Evolutionary conservation across 2,113 vertebrate species (phyloP).

Genomic region (Caloenas nicobarica): DNA sequence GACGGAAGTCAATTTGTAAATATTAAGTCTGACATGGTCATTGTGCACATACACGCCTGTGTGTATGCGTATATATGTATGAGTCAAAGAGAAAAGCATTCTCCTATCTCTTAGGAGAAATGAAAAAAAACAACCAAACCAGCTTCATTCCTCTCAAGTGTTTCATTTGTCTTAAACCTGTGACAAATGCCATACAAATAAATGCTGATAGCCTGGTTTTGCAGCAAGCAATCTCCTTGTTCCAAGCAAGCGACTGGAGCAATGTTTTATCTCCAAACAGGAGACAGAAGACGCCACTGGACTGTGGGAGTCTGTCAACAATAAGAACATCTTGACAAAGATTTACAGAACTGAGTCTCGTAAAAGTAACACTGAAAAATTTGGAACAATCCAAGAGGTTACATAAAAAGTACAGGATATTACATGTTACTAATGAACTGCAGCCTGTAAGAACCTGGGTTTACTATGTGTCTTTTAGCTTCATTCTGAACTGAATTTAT

Average conservation of each 20-base stretch:
- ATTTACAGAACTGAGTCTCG: background rate
- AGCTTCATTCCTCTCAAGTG: background rate
- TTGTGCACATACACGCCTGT: fast-evolving
- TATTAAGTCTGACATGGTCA: background rate
- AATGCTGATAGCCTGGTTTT: constrained; percentile 15
- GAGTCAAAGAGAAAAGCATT: background rate
- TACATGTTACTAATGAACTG: background rate
- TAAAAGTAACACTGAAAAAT: background rate
- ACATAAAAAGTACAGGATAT: background rate
- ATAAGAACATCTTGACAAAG: background rate
- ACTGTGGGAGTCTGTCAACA: background rate
- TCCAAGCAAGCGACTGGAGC: background rate
- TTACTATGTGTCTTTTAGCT: background rate
- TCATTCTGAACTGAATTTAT: background rate
- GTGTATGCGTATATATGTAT: background rate
- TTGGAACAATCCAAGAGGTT: background rate
- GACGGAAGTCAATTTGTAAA: background rate
- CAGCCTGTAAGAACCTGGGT: background rate
- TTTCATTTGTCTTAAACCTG: constrained; percentile 27
- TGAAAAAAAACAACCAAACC: fast-evolving
- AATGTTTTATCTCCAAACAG: background rate
- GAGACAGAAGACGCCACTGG: background rate
- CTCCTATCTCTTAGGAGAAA: background rate
- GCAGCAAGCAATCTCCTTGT: constrained; percentile 32
- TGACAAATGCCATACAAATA: constrained; percentile 1